Base-by-base conservation (phyloP, 53 echinoderm and acorn worm species). In the Antedon mediterranea region DNA sequence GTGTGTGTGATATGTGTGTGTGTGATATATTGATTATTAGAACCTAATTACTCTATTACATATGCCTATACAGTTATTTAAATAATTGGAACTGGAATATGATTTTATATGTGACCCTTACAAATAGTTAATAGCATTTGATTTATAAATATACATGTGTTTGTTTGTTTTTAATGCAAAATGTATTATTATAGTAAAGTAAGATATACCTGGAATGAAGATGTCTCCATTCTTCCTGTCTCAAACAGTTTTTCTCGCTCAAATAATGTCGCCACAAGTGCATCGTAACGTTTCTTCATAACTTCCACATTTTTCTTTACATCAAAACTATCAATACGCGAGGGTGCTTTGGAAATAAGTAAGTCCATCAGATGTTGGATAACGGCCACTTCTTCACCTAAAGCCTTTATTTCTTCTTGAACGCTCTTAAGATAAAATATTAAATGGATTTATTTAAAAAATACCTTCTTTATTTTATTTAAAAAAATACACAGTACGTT, bases 281-380 rank as follows among this genome's bases (percentile, higher is more conserved):
- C 82, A 74, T 90, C 85, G 73, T 90, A 92, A 15, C 98, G 90
- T 57, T 87, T 86, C 43, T 84, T 76, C 76, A 93, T 88, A 18
- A 85, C 84, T 34, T 94, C 94, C 30, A 94, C 91, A 75, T 94
- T 91, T 28, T 94, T 91, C 32, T 86, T 86, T 72, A 94, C 87
- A 76, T 85, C 84, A 32, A 86, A 84, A 20, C 91, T 91, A 78
- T 94, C 94, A 29, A 91, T 91, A 15, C 87, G 85, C n/a, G 87
- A 75, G 83, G 94, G 94, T 76, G 94, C 94, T 78, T 91, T 91
- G 78, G 94, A 82, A 89, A 94, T 94, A 32, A 94, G 85, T 2
- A 23, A 23, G 20, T 57, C 23, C 57, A 57, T 57, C 20, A 57
- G 20, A 57, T 57, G 57, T 23, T 57, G 57, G 26, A 57, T 57